These are phyloP conservation scores for Andrena hattorfiana DNA, from an alignment of 2,888 invertebrate genomes.

Conservation along the genomic window DNA sequence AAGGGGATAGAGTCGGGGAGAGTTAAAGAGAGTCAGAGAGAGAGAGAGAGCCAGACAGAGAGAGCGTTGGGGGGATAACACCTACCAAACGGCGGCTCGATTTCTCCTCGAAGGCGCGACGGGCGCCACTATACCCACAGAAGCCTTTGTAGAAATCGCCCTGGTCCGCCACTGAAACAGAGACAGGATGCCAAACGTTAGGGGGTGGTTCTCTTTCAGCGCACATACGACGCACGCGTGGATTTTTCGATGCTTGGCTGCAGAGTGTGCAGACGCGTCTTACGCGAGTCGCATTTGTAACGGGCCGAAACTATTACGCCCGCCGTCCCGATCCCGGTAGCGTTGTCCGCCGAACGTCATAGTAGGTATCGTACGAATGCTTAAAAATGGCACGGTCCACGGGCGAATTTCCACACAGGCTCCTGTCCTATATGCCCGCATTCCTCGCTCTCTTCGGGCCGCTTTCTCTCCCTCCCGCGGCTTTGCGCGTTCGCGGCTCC, in stretches of 20 bases:
- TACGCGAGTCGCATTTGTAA: no score
- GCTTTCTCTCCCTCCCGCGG: constrained; percentile 45
- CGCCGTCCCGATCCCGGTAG: no score
- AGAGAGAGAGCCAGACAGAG: neutral
- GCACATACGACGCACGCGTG: constrained; percentile 28
- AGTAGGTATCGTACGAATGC: neutral
- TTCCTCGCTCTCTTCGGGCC: constrained; percentile 1
- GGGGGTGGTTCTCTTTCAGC: constrained; percentile 66
- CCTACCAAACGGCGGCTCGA: constrained; percentile 90
- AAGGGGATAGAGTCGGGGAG: neutral
- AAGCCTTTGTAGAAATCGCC: constrained; percentile 95
- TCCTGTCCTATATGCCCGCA: constrained; percentile 71
- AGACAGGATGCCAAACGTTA: constrained; percentile 87
- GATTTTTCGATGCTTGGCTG: neutral
- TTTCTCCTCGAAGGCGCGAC: constrained; percentile 88
- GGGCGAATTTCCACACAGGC: constrained; percentile 85
- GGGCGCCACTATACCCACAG: constrained; percentile 91
- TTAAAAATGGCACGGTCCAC: constrained; percentile 51
- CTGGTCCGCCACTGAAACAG: constrained; percentile 90
- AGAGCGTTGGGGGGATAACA: constrained; percentile 83
- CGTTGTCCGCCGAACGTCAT: no score
- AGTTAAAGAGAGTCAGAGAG: constrained; percentile 29
- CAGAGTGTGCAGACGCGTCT: no score
- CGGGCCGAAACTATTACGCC: no score
- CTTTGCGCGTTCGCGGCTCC: no score